Conservation (phyloP, 2,113 vertebrate species). For the Orycteropus afer region DNA sequence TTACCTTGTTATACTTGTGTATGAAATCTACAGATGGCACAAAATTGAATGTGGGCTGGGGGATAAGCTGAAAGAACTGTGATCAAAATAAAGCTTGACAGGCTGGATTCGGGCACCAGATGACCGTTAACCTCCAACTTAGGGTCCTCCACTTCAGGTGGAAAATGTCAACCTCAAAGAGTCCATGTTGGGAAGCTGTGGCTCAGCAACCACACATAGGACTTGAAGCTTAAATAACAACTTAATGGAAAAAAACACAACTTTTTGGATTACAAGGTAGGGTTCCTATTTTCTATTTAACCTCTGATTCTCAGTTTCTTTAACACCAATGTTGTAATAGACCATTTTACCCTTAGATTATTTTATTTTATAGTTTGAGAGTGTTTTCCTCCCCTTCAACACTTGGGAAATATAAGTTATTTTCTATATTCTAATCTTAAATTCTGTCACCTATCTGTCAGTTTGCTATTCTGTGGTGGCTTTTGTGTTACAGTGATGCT, state of each 20-base stretch:
- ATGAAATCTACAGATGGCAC: background rate
- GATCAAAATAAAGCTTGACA: background rate
- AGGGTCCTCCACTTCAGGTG: background rate
- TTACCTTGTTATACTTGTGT: background rate
- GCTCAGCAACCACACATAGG: background rate
- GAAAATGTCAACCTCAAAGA: background rate
- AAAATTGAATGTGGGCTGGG: background rate
- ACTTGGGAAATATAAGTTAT: background rate
- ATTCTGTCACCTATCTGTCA: background rate
- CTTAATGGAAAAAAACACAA: background rate
- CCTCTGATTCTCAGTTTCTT: background rate
- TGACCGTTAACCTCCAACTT: background rate
- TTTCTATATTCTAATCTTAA: background rate
- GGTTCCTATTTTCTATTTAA: background rate
- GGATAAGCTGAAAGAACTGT: background rate
- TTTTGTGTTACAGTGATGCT: background rate
- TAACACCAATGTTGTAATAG: background rate
- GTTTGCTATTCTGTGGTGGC: background rate
- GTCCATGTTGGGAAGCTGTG: background rate
- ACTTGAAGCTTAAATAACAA: background rate
- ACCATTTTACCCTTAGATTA: background rate
- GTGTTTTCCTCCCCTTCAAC: background rate
- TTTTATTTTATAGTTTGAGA: background rate
- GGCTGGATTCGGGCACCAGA: background rate
- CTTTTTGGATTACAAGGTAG: background rate